Conservation (phyloP, 1,140 invertebrate species). For the Aphis gossypii region DNA sequence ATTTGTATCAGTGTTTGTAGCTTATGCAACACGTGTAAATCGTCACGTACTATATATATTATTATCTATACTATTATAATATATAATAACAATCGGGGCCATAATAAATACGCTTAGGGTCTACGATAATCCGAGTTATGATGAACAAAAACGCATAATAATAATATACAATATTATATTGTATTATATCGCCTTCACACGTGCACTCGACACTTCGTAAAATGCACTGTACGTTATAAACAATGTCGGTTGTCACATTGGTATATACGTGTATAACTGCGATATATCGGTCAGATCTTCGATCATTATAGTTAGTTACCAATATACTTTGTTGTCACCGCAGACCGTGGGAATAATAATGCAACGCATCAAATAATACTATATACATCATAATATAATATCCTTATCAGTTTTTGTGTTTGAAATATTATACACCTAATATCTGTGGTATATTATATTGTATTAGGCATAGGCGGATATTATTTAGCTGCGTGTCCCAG, state of each 20-base stretch:
- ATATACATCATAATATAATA: neutral
- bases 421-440: neutral
- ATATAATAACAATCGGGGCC: neutral
- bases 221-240: neutral
- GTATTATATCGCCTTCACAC: neutral
- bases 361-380: neutral
- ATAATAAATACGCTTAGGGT: neutral
- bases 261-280: neutral
- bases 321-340: neutral
- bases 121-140: conserved; percentile 8
- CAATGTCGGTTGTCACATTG: neutral
- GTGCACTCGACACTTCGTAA: neutral
- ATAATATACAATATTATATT: neutral
- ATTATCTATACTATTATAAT: neutral
- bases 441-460: neutral
- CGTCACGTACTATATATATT: neutral
- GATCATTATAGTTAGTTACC: neutral
- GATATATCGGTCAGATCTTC: neutral
- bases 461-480: too few relatives aligned
- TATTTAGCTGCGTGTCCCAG: neutral
- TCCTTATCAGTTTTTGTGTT: neutral
- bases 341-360: neutral
- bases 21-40: conserved; percentile 40
- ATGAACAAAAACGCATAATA: neutral
- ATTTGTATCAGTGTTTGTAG: neutral